Base-by-base conservation (phyloP, 1,140 invertebrate species). In the Drosophila kurseongensis region DNA sequence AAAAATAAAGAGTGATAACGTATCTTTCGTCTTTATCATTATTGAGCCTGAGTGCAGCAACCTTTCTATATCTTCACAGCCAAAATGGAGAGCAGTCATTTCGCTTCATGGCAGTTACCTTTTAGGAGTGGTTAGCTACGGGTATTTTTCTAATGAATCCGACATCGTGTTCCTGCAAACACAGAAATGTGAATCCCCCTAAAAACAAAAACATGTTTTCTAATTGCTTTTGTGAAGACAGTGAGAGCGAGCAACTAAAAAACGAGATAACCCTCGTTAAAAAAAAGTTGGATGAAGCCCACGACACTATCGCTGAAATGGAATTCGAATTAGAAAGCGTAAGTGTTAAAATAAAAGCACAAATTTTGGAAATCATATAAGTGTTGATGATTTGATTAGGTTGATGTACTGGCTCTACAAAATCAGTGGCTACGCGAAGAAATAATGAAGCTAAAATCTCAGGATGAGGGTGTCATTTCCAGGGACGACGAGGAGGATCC, bases 381-480 rank as follows among this genome's bases (percentile, higher is more conserved):
- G n/a, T 1, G n/a, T n/a, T 2, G 1, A 41, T 1, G 7, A 8
- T 10, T 6, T 29, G 13, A 1, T 8, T 9, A 42, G 54, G 38
- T 42, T 3, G 38, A 56, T 8, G 1, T 56, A 14, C n/a, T 42
- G 23, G 38, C 36, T 12, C n/a, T 42, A 8, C 38, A 56, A 29
- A 56, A 56, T 27, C 54, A 56, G 4, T 56, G 38, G 54, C 38
- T 56, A 14, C 54, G 38, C 38, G 54, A 56, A 7, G 38, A 56
- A 42, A 3, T 56, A 6, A 7, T 10, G 10, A 41, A 4, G 13
- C 8, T 42, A 2, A 56, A 42, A 5, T 8, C 23, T 5, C n/a
- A 42, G 14, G 38, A 41, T 3, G n/a, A 14, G 1, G 9, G n/a
- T 29, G 54, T 56, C 5, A 7, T 36, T 14, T 5, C 9, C 2